Evolutionary conservation across 1,140 invertebrate genomes (phyloP), one percentile per base, ranked within the genome.

Genomic region (Drosophila quadrilineata): DNA sequence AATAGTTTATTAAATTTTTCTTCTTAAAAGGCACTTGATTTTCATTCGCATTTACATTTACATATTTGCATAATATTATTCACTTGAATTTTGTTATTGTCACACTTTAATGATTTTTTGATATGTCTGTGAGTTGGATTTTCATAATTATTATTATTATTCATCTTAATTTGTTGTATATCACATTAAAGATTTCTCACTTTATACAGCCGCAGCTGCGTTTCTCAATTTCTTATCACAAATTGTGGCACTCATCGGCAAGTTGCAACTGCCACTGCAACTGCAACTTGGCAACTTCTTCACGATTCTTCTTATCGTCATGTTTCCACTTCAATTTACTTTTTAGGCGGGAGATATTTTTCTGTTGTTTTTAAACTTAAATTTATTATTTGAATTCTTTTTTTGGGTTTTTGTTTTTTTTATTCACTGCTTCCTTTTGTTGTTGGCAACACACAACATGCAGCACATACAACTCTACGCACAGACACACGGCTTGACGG

Each of bases 371-470:
- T n/a, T n/a, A n/a, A n/a, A n/a, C n/a, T n/a, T 49, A 43, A 76
- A 84, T 68, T 40, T 24, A 17, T 60, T 49, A 17, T 36, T 35
- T 22, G 36, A 45, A 8, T 48, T 36, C 12, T 17, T 72, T 64
- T 73, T 74, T 62, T 72, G 67, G 67, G 45, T 21, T 40, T 64
- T 54, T 67, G 49, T 65, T 82, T 76, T 65, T 68, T 84, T 72
- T 70, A 70, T 72, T 56, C 62, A 54, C 63, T 41, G 56, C 35
- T n/a, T n/a, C n/a, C n/a, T n/a, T n/a, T n/a, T n/a, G n/a, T n/a
- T n/a, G n/a, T n/a, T n/a, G n/a, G 57, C 35, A 17, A 6, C 14
- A 36, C 16, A 36, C 35, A 36, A 35, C 14, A 14, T 16, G 19
- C 35, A 50, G 33, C 57, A 56, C 22, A 59, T 17, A 43, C 16